Base-by-base conservation (phyloP, 1,140 invertebrate genomes). In the Agrilus planipennis region DNA sequence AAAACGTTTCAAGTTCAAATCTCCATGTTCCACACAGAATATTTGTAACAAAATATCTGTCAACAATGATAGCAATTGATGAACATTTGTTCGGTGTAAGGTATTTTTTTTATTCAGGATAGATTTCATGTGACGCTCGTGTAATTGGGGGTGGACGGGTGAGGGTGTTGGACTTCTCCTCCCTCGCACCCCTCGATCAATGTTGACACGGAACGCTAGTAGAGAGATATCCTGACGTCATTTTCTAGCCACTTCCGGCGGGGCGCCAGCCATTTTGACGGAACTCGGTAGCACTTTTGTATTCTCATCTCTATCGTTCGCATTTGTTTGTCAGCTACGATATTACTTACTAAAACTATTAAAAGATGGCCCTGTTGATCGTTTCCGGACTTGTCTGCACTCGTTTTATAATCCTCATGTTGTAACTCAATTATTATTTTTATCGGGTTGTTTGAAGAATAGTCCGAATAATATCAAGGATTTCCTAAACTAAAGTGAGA, bases 51-150 rank as follows among this genome's bases (percentile, higher is more conserved):
- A n/a, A n/a, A n/a, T n/a, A n/a, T n/a, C n/a, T n/a, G n/a, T n/a
- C n/a, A n/a, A n/a, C n/a, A n/a, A n/a, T n/a, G n/a, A n/a, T n/a
- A n/a, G n/a, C n/a, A n/a, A n/a, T 12, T 27, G 23, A 12, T 7
- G 12, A 9, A 27, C 23, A 21, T 36, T 16, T 15, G 11, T 36
- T 36, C n/a, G 22, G 19, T 17, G 39, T 28, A 36, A 47, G 42
- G 38, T 47, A 43, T 27, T 51, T 51, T 51, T 48, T 47, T 46
- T 48, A 45, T 51, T 51, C 48, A 48, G 15, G 46, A 42, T 34
- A 44, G 42, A 46, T 46, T 51, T 46, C 49, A 51, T 51, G 46
- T 51, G 46, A 45, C 49, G 49, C 46, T 44, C n/a, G n/a, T 45
- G 46, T 51, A 51, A 51, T 51, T 51, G 46, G 43, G 49, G 49